phyloP scores from a whole-genome alignment of 2,888 invertebrate genomes.

The Hydraecia micacea region DNA sequence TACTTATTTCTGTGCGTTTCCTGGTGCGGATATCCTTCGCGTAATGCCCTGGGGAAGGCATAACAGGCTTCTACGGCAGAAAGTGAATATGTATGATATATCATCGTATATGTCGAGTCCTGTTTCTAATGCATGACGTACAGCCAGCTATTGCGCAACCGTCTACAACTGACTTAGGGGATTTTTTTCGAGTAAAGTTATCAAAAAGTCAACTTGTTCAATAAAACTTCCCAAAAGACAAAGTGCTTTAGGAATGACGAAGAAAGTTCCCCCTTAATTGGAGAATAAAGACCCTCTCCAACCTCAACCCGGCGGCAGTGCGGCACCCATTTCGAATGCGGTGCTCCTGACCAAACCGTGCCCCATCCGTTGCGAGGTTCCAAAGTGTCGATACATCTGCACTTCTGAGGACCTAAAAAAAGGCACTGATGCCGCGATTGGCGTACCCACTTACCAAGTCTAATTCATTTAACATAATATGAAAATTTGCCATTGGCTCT shows the following conservation, averaged over 20 bases:
- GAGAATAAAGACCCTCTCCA: background rate
- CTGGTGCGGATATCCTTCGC: constrained; percentile 22
- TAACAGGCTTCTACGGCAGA: constrained; percentile 8
- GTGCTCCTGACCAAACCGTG: background rate
- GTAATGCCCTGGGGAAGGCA: constrained; percentile 11
- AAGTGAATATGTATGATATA: constrained; percentile 21
- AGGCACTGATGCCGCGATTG: background rate
- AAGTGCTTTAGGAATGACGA: background rate
- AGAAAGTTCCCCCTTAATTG: background rate
- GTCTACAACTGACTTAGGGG: background rate
- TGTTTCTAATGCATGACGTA: constrained; percentile 9
- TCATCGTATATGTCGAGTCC: background rate
- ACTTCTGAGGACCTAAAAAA: background rate
- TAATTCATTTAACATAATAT: too few relatives aligned
- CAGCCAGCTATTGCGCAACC: constrained; percentile 29
- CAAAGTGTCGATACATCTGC: background rate
- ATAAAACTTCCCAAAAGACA: background rate
- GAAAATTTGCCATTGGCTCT: background rate
- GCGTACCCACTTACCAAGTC: background rate
- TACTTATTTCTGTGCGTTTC: constrained; percentile 8
- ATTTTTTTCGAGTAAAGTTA: background rate
- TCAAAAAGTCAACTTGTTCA: background rate
- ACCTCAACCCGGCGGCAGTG: too few relatives aligned
- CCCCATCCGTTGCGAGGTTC: background rate
- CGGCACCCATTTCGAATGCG: background rate